Evolutionary conservation across 2,797 vertebrate genomes (phyloP).

Genomic region (Danionella dracula): DNA sequence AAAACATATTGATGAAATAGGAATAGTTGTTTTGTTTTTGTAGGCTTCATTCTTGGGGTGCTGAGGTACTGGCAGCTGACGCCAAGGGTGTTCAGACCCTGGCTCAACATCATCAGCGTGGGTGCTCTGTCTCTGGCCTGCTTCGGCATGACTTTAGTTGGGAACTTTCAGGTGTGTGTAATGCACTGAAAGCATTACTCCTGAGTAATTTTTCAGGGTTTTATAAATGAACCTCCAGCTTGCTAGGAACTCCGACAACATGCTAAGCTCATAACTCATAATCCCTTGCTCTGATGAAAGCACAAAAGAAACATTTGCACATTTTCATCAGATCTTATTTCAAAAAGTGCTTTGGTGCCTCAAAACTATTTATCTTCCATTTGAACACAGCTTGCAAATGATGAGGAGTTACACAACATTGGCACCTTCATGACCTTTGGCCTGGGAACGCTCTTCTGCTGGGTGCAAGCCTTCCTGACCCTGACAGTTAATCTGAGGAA

Average conservation of each 20-base stretch:
- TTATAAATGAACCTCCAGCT: no score
- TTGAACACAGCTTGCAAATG: slow-evolving; percentile 64
- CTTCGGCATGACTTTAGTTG: slow-evolving; percentile 88
- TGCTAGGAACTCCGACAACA: no score
- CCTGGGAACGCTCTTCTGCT: slow-evolving; percentile 80
- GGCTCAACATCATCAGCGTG: slow-evolving; percentile 77
- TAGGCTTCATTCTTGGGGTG: slow-evolving; percentile 78
- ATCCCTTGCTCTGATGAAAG: no score
- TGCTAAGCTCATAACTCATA: no score
- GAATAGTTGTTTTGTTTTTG: no score
- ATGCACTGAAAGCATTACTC: no score
- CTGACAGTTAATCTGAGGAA: slow-evolving; percentile 81
- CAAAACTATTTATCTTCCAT: no score
- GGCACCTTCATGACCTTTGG: slow-evolving; percentile 81
- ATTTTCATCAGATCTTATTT: no score
- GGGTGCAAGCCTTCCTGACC: slow-evolving; percentile 85
- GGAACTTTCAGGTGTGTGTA: slow-evolving; percentile 85
- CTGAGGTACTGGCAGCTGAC: slow-evolving; percentile 86
- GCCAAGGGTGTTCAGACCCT: slow-evolving; percentile 67
- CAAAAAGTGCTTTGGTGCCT: no score
- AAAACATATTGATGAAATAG: no score
- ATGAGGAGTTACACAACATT: slow-evolving; percentile 74
- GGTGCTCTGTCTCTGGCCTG: slow-evolving; percentile 70
- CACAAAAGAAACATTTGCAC: no score
- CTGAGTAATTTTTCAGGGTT: no score